These are phyloP conservation scores for Andrena bucephala DNA, from an alignment of 2,888 invertebrate species.

Conservation along the genomic window DNA sequence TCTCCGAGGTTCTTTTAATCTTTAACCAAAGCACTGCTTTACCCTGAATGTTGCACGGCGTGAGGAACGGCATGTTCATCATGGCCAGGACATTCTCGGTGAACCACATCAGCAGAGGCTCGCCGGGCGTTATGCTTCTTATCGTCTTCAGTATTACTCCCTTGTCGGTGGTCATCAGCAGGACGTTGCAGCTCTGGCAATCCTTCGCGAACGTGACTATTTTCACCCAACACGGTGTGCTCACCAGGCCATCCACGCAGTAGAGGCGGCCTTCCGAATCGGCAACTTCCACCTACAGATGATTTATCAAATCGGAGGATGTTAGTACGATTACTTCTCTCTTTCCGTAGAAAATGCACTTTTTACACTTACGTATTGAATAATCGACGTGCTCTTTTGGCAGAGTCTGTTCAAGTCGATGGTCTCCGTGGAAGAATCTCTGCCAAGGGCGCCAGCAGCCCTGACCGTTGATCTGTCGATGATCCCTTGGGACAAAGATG, in stretches of 20 bases:
- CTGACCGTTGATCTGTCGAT: constrained; percentile 66
- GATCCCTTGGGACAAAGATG: constrained; percentile 37
- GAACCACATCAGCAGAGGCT: constrained; percentile 93
- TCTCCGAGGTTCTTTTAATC: neutral
- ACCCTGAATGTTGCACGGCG: constrained; percentile 93
- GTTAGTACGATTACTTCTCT: too few species aligned
- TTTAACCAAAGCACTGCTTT: constrained; percentile 40
- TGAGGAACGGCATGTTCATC: constrained; percentile 92
- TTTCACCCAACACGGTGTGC: constrained; percentile 80
- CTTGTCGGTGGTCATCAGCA: constrained; percentile 82
- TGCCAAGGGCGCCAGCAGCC: constrained; percentile 71
- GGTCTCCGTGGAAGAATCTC: constrained; percentile 74
- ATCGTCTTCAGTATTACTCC: constrained; percentile 85
- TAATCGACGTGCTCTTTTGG: constrained; percentile 64
- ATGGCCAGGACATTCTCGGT: constrained; percentile 90
- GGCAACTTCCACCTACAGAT: constrained; percentile 73
- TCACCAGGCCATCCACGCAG: constrained; percentile 70
- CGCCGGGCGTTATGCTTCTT: constrained; percentile 87
- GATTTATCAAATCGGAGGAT: neutral
- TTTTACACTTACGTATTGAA: constrained; percentile 74
- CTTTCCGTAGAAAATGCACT: neutral
- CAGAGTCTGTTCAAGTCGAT: constrained; percentile 74
- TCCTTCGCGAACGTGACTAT: constrained; percentile 87
- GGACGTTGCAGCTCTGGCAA: constrained; percentile 88
- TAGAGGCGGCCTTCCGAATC: constrained; percentile 74